Percentiles rank a stretch among this genome's conserved stretches.
Conservation (phyloP, 1,140 invertebrate genomes). For the Ephestia elutella region DNA sequence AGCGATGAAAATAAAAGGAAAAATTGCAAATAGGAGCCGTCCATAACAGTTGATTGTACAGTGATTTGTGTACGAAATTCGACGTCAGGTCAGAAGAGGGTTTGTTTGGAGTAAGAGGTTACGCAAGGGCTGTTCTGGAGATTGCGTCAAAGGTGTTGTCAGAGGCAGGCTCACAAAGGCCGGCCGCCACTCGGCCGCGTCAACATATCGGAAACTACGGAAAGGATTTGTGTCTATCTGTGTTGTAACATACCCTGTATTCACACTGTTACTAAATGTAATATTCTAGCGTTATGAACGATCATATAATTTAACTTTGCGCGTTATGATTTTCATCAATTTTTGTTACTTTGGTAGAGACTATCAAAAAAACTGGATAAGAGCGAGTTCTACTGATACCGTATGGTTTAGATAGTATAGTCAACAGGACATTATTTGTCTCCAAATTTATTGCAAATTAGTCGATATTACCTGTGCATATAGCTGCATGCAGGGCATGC, state of each 20-base stretch:
- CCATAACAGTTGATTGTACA: constrained; percentile 18
- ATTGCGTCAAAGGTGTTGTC: constrained; percentile 54
- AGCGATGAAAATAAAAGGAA: background rate
- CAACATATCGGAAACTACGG: constrained; percentile 50
- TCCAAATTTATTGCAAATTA: no score
- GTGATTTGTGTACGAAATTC: constrained; percentile 37
- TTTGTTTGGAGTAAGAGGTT: constrained; percentile 43
- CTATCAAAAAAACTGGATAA: no score
- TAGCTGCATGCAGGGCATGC: no score
- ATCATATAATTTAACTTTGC: no score
- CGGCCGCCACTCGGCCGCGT: constrained; percentile 32
- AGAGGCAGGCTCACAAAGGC: constrained; percentile 55
- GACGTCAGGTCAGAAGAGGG: constrained; percentile 37
- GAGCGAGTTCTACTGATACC: no score
- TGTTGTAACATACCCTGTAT: constrained; percentile 3
- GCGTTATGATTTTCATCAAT: no score
- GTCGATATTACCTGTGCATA: no score
- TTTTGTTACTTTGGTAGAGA: no score
- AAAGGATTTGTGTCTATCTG: constrained; percentile 58
- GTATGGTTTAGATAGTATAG: no score
- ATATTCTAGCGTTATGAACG: no score
- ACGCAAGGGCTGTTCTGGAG: constrained; percentile 44
- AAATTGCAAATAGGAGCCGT: constrained; percentile 19
- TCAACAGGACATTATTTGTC: no score
- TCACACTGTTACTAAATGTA: constrained; percentile 22